phyloP scores from a whole-genome alignment of 2,797 vertebrate species.

The Schizopygopsis pylzovi region DNA sequence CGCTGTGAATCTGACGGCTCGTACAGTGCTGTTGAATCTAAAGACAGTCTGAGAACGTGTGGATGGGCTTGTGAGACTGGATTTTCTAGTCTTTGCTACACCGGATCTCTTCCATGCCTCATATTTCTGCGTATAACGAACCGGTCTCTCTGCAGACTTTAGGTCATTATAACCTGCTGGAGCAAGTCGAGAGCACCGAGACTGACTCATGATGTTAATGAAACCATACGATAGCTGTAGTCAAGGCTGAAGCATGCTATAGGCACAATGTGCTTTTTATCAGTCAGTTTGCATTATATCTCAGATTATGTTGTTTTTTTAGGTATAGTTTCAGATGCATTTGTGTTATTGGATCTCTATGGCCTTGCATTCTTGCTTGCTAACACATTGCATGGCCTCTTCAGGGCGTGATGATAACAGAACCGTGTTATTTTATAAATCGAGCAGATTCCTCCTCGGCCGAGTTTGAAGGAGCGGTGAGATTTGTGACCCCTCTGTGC shows the following conservation, averaged over 20 bases:
- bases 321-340: no score
- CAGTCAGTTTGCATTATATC: no score
- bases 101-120: not conserved
- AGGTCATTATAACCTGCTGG: not conserved
- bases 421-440: no score
- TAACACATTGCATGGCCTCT: no score
- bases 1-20: not conserved
- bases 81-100: slow-evolving; percentile 24
- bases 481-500: no score
- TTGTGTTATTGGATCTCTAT: no score
- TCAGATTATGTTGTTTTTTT: no score
- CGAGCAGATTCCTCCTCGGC: no score
- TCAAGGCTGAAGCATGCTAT: not conserved
- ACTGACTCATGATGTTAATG: not conserved
- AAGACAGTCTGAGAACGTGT: not conserved
- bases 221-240: not conserved
- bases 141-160: not conserved
- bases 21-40: not conserved
- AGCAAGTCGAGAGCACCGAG: not conserved
- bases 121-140: not conserved
- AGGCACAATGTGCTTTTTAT: not conserved
- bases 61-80: slow-evolving; percentile 33
- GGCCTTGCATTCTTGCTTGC: no score
- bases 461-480: no score
- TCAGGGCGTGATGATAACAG: no score